Evolutionary conservation across 2,888 invertebrate genomes (phyloP), one percentile per base, ranked within the genome.

Genomic region (Atrina japonica): DNA sequence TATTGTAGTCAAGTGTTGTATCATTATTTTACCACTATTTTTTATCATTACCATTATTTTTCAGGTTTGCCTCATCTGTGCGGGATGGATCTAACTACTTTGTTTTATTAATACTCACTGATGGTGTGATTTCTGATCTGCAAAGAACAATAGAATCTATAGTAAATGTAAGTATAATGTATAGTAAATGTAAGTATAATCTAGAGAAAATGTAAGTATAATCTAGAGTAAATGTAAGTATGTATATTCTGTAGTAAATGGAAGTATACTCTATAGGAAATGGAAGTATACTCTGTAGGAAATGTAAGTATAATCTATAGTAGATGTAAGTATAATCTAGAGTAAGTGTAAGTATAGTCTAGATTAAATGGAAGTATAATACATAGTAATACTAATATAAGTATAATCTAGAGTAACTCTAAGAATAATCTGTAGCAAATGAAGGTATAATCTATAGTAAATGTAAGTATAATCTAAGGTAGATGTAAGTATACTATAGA

Each of bases 121-220:
- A 93, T 84, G 93, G 93, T 7, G 92, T 93, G 52, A 93, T 93
- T 70, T 92, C 92, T 1, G 93, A 93, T 83, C 92, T 93, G 83
- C 83, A 79, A 2, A 80, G 88, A 60, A 89, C 89, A 6, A 83
- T 83, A 29, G 80, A 85, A 45, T 83, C 89, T 29, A 89, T 89
- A 66, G 87, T 89, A 50, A 73, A 82, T 56, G 87, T 88, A 71
- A 76, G 77, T 74, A 49, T n/a, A 50, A n/a, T 25, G 16, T 50
- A 14, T 9, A 21, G 25, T 16, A 9, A 18, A 23, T 49, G 23
- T 49, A 18, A n/a, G n/a, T n/a, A n/a, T n/a, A 50, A n/a, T 25
- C 14, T 50, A 14, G 3, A 21, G 25, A 9, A 9, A 18, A 23
- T 49, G 23, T 49, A 18, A n/a, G n/a, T n/a, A n/a, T n/a, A 50